phyloP scores from a whole-genome alignment of 2,888 invertebrate genomes.

The Chironomus tentans region DNA sequence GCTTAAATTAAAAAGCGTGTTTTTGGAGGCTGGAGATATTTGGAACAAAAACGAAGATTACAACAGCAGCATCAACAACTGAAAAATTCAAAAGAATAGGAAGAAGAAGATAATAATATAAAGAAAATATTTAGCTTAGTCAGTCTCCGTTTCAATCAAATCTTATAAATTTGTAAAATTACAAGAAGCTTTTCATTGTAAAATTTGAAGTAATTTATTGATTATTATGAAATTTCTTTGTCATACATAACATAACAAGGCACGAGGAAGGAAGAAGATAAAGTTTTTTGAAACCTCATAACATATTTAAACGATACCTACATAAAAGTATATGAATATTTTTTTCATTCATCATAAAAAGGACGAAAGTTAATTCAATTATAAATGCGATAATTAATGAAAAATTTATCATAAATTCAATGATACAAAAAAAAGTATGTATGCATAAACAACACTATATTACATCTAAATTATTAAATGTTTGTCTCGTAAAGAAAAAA shows the following conservation, averaged over 20 bases:
- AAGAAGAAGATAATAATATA: not conserved
- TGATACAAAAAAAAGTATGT: not conserved
- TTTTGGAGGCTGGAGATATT: not conserved
- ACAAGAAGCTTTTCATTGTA: no score
- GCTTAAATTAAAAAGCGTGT: not conserved
- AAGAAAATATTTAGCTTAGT: no score
- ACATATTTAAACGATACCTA: not conserved
- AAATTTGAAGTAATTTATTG: no score
- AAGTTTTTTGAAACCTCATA: no score
- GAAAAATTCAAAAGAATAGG: not conserved
- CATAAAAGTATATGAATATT: not conserved
- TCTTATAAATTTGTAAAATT: no score
- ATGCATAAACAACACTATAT: not conserved
- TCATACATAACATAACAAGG: no score
- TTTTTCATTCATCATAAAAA: not conserved
- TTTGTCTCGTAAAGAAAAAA: not conserved
- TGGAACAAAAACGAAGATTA: not conserved
- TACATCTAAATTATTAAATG: not conserved
- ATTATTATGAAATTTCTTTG: no score
- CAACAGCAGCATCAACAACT: not conserved
- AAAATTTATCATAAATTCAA: not conserved
- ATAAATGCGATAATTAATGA: not conserved
- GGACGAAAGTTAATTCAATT: not conserved
- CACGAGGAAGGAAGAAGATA: no score
- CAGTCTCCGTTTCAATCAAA: no score